Evolutionary conservation across 1,140 invertebrate genomes (phyloP).

Genomic region (Drosophila pandora): DNA sequence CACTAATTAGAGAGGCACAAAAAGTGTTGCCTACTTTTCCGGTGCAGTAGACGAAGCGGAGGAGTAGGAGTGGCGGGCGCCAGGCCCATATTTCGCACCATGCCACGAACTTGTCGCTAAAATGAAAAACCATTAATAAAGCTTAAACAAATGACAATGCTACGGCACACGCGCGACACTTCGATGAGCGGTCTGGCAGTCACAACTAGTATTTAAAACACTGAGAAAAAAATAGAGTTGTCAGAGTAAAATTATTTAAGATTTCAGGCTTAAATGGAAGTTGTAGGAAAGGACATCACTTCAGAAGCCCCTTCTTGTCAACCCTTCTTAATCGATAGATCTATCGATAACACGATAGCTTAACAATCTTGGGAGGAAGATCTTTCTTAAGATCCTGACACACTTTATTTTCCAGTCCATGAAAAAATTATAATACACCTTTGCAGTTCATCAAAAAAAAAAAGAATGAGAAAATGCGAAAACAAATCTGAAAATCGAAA

Average conservation of each 20-base stretch:
- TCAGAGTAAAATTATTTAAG: too few relatives aligned
- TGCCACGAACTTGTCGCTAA: neutral
- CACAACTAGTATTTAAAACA: constrained; percentile 45
- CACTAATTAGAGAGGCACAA: constrained; percentile 50
- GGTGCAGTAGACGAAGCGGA: neutral
- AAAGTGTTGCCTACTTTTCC: constrained; percentile 52
- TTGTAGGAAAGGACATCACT: too few relatives aligned
- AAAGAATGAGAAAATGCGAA: neutral
- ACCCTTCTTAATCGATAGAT: too few relatives aligned
- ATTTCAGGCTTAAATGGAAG: too few relatives aligned
- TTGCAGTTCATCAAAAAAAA: too few relatives aligned
- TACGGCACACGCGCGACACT: constrained; percentile 43
- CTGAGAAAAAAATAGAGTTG: constrained; percentile 1
- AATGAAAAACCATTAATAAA: constrained; percentile 58
- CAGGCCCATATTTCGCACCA: constrained; percentile 8
- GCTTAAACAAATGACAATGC: constrained; percentile 51
- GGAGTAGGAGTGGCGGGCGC: too few relatives aligned
- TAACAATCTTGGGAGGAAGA: too few relatives aligned
- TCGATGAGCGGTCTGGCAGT: constrained; percentile 45
- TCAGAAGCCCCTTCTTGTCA: too few relatives aligned
- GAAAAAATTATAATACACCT: too few relatives aligned
- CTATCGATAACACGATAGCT: too few relatives aligned
- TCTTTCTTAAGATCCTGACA: too few relatives aligned
- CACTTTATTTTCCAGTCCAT: too few relatives aligned
- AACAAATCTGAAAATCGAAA: constrained; percentile 6